Conservation (phyloP, 2,888 invertebrate species). For the Lordiphosa andalusiaca region DNA sequence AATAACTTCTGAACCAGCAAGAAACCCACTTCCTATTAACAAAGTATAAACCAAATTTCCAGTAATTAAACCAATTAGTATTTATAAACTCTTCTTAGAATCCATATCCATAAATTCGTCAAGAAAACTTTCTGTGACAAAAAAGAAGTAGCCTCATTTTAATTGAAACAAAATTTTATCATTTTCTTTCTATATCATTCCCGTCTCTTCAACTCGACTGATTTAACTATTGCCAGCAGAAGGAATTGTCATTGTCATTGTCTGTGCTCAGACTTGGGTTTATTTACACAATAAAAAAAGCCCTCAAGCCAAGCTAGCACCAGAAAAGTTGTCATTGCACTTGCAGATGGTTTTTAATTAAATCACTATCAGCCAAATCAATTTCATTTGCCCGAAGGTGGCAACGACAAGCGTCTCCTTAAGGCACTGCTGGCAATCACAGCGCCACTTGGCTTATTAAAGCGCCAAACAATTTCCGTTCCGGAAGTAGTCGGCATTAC, state of each 20-base stretch:
- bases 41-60: too few species aligned
- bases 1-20: too few species aligned
- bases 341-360: slow-evolving; percentile 55
- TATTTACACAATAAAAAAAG: slow-evolving; percentile 4
- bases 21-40: too few species aligned
- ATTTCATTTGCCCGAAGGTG: slow-evolving; percentile 29
- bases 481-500: slow-evolving; percentile 37
- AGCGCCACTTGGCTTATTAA: slow-evolving; percentile 56
- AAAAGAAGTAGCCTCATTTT: too few species aligned
- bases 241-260: slow-evolving; percentile 3
- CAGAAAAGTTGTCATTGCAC: slow-evolving; percentile 40
- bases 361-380: slow-evolving; percentile 56
- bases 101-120: too few species aligned
- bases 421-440: slow-evolving; percentile 5
- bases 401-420: slow-evolving; percentile 21
- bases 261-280: slow-evolving; percentile 2
- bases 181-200: too few species aligned
- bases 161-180: too few species aligned
- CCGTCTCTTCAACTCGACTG: too few species aligned
- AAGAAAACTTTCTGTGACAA: too few species aligned
- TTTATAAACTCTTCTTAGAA: too few species aligned
- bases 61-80: too few species aligned
- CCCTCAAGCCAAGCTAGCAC: slow-evolving; percentile 7
- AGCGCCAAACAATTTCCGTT: slow-evolving; percentile 49
- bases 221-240: neutral